Base-by-base conservation (phyloP, 2,888 invertebrate species). In the Aphidius colemani region DNA sequence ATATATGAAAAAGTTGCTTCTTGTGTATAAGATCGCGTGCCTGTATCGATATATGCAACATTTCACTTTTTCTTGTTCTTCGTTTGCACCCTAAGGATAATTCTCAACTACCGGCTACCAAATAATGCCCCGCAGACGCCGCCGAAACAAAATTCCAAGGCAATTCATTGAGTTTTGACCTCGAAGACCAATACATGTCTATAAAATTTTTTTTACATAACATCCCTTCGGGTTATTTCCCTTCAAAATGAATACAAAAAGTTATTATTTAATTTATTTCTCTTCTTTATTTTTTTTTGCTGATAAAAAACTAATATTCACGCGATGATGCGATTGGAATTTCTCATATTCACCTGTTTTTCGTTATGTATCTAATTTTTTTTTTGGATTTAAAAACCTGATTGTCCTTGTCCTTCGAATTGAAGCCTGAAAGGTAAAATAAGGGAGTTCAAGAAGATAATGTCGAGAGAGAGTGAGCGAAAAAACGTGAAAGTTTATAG, bases 31-130 rank as follows among this genome's bases (percentile, higher is more conserved):
- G 66, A 61, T 72, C 59, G 71, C 71, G 71, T 70, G 72, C 70
- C 69, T 62, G 66, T 66, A 65, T 64, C 71, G 68, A 61, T 64
- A 70, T 67, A 65, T 66, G 67, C 67, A 61, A 55, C 30, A 59
- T 30, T 65, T 66, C 40, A 63, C 53, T 56, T 41, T 18, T 46
- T 44, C 11, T 39, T 51, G 60, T 53, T 51, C 57, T 49, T 59
- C 59, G 58, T 45, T 61, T 30, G 18, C n/a, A 45, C 18, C 45
- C 39, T 46, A n/a, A 7, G 11, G 57, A 58, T 65, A 65, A 65
- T 65, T 65, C 58, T 30, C 65, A 65, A 65, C 65, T 65, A 65
- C 65, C 65, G 58, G 61, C 65, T 65, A 65, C 65, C 65, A 61
- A 65, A 61, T 65, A 65, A 65, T 65, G 65, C 65, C 58, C 65